Percentiles rank a stretch among this genome's conserved stretches.
These are phyloP conservation scores for Microctonus hyperodae DNA, from an alignment of 2,888 invertebrate species.

Conservation along the genomic window DNA sequence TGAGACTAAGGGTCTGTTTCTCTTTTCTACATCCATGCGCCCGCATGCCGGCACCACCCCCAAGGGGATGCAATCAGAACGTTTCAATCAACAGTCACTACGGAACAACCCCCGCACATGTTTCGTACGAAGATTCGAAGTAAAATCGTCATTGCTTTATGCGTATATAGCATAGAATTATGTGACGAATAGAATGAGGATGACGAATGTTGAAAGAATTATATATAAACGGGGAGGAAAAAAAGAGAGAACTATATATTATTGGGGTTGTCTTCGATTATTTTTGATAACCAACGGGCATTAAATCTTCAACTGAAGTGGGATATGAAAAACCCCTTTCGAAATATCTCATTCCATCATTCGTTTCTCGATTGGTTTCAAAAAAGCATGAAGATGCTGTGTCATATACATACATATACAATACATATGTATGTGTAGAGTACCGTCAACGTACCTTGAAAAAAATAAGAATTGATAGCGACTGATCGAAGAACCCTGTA, in stretches of 20 bases:
- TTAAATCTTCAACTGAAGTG: constrained; percentile 58
- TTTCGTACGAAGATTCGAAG: constrained; percentile 26
- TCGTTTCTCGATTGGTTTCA: background rate
- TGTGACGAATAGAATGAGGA: constrained; percentile 11
- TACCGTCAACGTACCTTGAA: too few relatives aligned
- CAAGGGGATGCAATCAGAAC: constrained; percentile 63
- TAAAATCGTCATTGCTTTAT: constrained; percentile 31
- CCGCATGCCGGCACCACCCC: constrained; percentile 49
- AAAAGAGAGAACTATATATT: background rate
- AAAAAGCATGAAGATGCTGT: background rate
- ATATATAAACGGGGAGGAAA: background rate
- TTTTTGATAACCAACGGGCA: constrained; percentile 58
- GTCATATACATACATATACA: background rate
- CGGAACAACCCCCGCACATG: constrained; percentile 36
- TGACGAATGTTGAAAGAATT: background rate
- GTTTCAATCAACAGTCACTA: constrained; percentile 63
- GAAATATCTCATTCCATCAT: background rate
- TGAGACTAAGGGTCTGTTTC: constrained; percentile 13
- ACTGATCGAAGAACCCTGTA: background rate
- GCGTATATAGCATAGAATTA: constrained; percentile 20
- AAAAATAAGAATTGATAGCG: background rate
- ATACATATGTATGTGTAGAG: too few relatives aligned
- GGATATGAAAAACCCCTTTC: constrained; percentile 51
- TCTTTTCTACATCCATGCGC: constrained; percentile 19
- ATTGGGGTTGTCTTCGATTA: constrained; percentile 50